phyloP scores from a whole-genome alignment of 2,888 invertebrate genomes.

The Drosophila pseudotalamancana region DNA sequence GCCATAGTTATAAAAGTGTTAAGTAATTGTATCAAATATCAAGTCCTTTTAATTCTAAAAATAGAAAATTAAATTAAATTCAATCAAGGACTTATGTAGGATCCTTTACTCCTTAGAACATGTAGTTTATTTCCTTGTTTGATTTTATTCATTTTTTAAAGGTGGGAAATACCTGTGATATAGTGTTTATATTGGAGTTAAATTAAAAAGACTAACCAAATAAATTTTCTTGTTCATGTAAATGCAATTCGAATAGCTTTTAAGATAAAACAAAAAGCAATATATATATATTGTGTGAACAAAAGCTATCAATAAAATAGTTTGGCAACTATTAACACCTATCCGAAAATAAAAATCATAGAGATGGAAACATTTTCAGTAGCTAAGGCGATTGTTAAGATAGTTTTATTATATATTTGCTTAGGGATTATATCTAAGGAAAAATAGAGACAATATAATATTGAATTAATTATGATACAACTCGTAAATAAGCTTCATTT shows the following conservation, averaged over 20 bases:
- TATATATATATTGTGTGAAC: constrained; percentile 12
- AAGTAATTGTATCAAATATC: constrained; percentile 24
- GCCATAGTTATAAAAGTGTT: not conserved
- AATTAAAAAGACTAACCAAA: constrained; percentile 81
- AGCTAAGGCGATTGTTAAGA: not conserved
- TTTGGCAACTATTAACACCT: constrained; percentile 43
- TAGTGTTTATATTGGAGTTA: constrained; percentile 78
- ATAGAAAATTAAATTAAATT: not conserved
- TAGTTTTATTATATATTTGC: no score
- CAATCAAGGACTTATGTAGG: not conserved
- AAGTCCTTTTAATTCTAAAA: constrained; percentile 1
- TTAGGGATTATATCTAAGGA: no score
- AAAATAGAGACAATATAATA: no score
- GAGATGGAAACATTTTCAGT: constrained; percentile 6
- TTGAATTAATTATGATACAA: no score
- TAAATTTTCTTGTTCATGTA: constrained; percentile 28
- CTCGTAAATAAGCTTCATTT: no score
- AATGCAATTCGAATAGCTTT: constrained; percentile 35
- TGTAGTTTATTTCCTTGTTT: not conserved
- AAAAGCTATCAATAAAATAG: constrained; percentile 21
- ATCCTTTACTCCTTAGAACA: no score
- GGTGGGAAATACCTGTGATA: constrained; percentile 59
- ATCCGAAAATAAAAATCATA: constrained; percentile 18
- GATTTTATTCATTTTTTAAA: not conserved
- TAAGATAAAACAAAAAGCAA: constrained; percentile 24